phyloP scores from a whole-genome alignment of 2,797 vertebrate genomes.

The Melanogrammus aeglefinus region DNA sequence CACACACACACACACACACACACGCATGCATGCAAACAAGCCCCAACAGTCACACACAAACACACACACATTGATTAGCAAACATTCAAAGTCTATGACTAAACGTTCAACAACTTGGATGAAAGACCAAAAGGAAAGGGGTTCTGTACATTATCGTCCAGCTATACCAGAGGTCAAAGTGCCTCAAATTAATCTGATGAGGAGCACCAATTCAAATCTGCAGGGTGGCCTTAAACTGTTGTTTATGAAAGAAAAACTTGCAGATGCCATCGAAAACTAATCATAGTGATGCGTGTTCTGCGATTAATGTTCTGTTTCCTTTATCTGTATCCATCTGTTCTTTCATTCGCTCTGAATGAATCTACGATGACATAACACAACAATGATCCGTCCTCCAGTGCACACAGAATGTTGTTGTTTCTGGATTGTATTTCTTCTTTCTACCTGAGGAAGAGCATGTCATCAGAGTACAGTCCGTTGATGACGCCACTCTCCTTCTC shows the following conservation, averaged over 20 bases:
- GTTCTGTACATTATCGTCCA: background rate
- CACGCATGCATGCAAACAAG: background rate
- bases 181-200: background rate
- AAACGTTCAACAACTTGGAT: background rate
- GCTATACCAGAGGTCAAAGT: background rate
- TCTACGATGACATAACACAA: background rate
- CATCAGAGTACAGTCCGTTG: constrained; percentile 97
- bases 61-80: background rate
- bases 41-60: constrained; percentile 8
- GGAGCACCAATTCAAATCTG: background rate
- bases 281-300: background rate
- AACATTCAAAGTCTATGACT: background rate
- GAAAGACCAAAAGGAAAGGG: background rate
- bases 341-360: background rate
- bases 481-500: constrained; percentile 99
- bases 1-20: constrained; percentile 15
- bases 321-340: background rate
- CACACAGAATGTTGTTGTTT: background rate
- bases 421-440: constrained; percentile 16
- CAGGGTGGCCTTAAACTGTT: background rate
- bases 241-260: background rate
- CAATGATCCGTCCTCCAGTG: background rate
- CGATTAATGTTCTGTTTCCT: background rate
- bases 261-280: background rate
- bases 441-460: constrained; percentile 98